A percentile compares a stretch with the other conserved stretches of the same genome.
Conservation (phyloP, 2,888 invertebrate species). For the Taphrorychus bicolor region DNA sequence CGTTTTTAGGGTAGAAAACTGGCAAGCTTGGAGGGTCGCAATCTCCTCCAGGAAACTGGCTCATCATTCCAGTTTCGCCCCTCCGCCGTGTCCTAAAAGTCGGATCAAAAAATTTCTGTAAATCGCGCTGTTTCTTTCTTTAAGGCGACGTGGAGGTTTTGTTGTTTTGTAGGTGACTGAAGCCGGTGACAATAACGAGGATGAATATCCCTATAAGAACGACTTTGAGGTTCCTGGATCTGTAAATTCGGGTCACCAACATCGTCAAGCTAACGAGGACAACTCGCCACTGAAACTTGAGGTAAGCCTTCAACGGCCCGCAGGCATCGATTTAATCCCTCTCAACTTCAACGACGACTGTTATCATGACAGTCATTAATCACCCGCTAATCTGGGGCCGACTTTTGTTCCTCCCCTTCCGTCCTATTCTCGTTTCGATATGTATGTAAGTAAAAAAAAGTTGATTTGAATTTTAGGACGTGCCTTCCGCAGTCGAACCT, state of each 20-base stretch:
- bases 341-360: no score
- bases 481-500: conserved; percentile 52
- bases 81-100: background rate
- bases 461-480: conserved; percentile 49
- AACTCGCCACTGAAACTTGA: background rate
- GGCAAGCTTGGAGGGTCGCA: conserved; percentile 28
- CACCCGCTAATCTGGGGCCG: background rate
- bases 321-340: background rate
- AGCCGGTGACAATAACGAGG: background rate
- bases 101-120: background rate
- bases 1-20: background rate
- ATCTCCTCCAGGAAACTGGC: conserved; percentile 37
- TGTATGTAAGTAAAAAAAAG: background rate
- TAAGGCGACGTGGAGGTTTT: background rate
- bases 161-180: background rate
- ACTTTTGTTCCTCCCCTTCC: background rate
- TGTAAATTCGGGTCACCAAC: background rate
- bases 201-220: background rate
- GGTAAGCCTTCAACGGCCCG: no score
- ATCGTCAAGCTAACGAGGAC: background rate
- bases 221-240: background rate
- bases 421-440: background rate
- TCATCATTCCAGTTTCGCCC: conserved; percentile 34
- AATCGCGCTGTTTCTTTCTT: background rate
- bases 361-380: background rate